phyloP scores from a whole-genome alignment of 2,113 vertebrate species.

The Athene noctua region DNA sequence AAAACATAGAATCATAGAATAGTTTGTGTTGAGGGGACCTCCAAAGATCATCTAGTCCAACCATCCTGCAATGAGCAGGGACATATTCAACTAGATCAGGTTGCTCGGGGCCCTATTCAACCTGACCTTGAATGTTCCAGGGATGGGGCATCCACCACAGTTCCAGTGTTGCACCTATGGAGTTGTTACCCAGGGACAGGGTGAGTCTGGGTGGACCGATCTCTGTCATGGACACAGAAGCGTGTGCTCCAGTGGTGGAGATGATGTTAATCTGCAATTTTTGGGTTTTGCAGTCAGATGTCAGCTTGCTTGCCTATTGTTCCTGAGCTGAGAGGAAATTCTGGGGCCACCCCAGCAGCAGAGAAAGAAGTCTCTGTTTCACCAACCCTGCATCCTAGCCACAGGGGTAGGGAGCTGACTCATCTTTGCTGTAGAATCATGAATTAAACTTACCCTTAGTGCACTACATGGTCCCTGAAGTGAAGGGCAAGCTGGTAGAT shows the following conservation, averaged over 20 bases:
- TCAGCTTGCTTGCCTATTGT: not conserved
- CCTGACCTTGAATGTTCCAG: not conserved
- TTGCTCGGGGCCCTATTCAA: not conserved
- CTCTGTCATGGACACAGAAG: not conserved
- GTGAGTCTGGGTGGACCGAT: not conserved
- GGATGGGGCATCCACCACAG: not conserved
- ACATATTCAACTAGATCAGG: not conserved
- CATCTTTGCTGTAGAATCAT: not conserved
- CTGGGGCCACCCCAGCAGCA: not conserved
- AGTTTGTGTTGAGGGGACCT: not conserved
- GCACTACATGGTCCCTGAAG: rapidly evolving
- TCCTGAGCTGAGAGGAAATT: not conserved
- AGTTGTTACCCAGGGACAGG: not conserved
- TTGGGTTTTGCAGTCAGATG: not conserved
- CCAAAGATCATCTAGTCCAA: not conserved
- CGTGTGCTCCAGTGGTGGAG: rapidly evolving
- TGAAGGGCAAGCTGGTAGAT: not conserved
- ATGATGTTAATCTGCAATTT: not conserved
- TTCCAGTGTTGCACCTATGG: too few species aligned
- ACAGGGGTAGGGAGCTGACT: not conserved
- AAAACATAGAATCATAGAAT: not conserved
- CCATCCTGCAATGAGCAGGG: not conserved
- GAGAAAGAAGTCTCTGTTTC: not conserved
- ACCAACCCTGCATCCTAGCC: rapidly evolving
- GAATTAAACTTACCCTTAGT: not conserved